Percentiles rank a stretch among this genome's conserved stretches.
These are phyloP conservation scores for Eulemur rubriventer DNA, from an alignment of 2,797 vertebrate species.

Conservation along the genomic window DNA sequence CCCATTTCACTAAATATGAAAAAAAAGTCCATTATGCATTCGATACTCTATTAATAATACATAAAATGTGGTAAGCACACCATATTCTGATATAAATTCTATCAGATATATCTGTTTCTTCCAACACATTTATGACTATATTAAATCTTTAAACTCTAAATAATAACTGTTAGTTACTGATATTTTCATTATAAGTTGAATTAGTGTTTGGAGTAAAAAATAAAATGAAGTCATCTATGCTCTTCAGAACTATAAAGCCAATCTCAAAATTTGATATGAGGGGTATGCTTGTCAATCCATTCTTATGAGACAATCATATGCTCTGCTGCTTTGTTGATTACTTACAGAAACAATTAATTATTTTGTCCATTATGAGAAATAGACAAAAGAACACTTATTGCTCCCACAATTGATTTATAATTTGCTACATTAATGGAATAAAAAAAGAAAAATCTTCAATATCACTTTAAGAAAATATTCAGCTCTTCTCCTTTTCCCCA, in stretches of 20 bases:
- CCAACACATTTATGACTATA: background rate
- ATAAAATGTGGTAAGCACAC: background rate
- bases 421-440: constrained; percentile 61
- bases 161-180: background rate
- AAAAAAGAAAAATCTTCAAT: background rate
- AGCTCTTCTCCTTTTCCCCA: background rate
- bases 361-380: constrained; percentile 43
- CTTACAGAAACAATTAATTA: background rate
- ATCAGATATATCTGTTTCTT: background rate
- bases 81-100: background rate
- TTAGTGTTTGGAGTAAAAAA: background rate
- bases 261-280: background rate
- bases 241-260: background rate
- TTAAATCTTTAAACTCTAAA: background rate
- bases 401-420: constrained; percentile 3
- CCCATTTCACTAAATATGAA: background rate
- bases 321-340: constrained; percentile 58
- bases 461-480: background rate
- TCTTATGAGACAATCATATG: constrained; percentile 33
- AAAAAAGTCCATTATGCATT: background rate
- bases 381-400: background rate
- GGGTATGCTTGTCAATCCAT: background rate
- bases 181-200: background rate
- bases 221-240: constrained; percentile 18
- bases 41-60: background rate